A percentile compares a stretch with the other conserved stretches of the same genome.
phyloP scores from a whole-genome alignment of 1,140 invertebrate species.

The Meloidogyne floridensis region DNA sequence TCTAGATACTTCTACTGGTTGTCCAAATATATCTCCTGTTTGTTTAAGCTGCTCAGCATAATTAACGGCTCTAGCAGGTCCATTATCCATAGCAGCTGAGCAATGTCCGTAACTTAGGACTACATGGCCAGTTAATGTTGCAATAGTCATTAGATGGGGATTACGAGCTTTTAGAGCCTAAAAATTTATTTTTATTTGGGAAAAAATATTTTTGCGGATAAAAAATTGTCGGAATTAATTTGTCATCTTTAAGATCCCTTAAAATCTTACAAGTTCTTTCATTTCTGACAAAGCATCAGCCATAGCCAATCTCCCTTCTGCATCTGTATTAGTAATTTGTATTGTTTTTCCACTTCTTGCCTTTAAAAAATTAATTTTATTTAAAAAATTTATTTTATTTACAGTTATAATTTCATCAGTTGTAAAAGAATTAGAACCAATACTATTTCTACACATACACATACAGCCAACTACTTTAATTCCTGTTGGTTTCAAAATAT shows the following conservation, averaged over 20 bases:
- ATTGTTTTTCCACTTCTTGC: conserved; percentile 81
- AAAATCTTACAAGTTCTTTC: conserved; percentile 73
- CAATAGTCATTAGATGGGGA: conserved; percentile 88
- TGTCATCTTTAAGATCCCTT: conserved; percentile 36
- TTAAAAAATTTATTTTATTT: neutral
- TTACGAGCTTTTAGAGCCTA: conserved; percentile 71
- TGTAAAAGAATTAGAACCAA: conserved; percentile 72
- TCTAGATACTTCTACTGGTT: conserved; percentile 86
- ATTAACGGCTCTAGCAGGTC: conserved; percentile 75
- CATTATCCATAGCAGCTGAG: conserved; percentile 81
- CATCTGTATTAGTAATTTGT: conserved; percentile 88
- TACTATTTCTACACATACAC: conserved; percentile 85
- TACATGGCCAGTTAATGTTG: conserved; percentile 80
- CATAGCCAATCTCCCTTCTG: conserved; percentile 92
- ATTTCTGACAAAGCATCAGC: conserved; percentile 80
- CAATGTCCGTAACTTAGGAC: conserved; percentile 73
- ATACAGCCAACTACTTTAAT: conserved; percentile 83
- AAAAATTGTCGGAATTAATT: neutral
- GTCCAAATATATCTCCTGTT: conserved; percentile 77
- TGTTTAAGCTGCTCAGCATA: conserved; percentile 74
- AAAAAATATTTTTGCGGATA: neutral
- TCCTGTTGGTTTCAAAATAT: conserved; percentile 76
- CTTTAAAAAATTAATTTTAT: conserved; percentile 69
- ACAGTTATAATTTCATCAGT: conserved; percentile 63
- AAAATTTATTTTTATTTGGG: conserved; percentile 18